Conservation (phyloP, 2,797 vertebrate species). For the Columba guinea region DNA sequence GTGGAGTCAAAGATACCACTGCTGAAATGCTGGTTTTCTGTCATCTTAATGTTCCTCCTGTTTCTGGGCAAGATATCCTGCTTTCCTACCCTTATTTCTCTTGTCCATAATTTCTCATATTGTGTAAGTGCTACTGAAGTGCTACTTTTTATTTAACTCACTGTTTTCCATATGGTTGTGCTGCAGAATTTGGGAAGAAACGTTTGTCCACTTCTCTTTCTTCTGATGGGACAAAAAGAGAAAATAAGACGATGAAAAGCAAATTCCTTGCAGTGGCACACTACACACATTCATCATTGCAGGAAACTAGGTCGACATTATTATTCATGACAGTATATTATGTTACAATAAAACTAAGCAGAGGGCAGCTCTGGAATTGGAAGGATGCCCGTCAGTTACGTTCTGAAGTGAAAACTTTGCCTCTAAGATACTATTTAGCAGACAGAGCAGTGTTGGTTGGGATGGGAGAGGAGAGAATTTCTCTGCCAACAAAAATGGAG, state of each 20-base stretch:
- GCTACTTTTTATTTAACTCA: neutral
- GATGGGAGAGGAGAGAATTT: neutral
- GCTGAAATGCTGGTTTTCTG: neutral
- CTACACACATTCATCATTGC: neutral
- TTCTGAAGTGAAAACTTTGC: constrained; percentile 4
- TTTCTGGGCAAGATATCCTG: neutral
- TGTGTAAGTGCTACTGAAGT: neutral
- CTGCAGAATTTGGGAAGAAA: neutral
- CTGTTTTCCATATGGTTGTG: rapidly evolving
- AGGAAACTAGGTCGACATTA: neutral
- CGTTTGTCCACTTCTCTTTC: rapidly evolving
- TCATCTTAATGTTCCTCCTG: neutral
- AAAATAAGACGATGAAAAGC: neutral
- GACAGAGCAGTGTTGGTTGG: neutral
- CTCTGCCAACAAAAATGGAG: neutral
- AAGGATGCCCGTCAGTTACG: neutral
- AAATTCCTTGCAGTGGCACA: neutral
- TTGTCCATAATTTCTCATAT: neutral
- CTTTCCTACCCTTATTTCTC: neutral
- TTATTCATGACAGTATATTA: constrained; percentile 36
- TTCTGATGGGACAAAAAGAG: neutral
- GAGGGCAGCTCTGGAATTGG: neutral
- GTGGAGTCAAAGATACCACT: neutral
- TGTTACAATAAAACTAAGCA: constrained; percentile 23
- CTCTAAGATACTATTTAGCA: neutral